Evolutionary conservation across 1,140 invertebrate species (phyloP), one percentile per base, ranked within the genome.

Genomic region (Atopsyche davidsoni): DNA sequence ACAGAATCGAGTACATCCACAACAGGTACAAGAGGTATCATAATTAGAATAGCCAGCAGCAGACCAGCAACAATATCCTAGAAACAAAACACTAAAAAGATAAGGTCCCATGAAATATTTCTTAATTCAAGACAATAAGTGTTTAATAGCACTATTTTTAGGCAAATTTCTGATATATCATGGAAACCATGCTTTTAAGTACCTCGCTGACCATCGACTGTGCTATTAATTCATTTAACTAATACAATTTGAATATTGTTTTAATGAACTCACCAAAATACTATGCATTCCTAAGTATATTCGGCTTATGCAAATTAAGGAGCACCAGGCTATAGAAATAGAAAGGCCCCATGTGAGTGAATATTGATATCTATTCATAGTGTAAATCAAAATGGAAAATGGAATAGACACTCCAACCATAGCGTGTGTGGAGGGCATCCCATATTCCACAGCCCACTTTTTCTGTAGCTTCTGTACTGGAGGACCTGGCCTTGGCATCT

Each of bases 251-350:
- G 6, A 9, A 4, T 11, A 36, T 16, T 16, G 7, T 17, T 16
- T 39, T n/a, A n/a, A 39, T n/a, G 11, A 44, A 51, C 48, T 36
- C 69, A 87, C 85, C 64, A 93, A 68, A 44, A 92, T 80, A 51
- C 87, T 85, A 65, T 96, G 92, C 89, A 96, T 95, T 58, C 92
- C 92, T 19, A 95, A 76, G 67, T 95, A 96, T 3, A 95, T 63
- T 61, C 92, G 73, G 66, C 90, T 94, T 14, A 83, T 68, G 66
- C 88, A 92, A 35, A 95, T 84, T 13, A 92, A 63, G 28, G 74
- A 64, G 65, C 88, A 91, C 89, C 81, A 84, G 2, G 76, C 55
- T 25, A 76, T 62, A 2, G 81, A 78, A 40, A 79, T 63, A 2
- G 68, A 41, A n/a, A 70, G 59, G 4, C 79, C 81, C 62, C 73